phyloP scores from a whole-genome alignment of 1,140 invertebrate genomes.

The Drosophila melanica region DNA sequence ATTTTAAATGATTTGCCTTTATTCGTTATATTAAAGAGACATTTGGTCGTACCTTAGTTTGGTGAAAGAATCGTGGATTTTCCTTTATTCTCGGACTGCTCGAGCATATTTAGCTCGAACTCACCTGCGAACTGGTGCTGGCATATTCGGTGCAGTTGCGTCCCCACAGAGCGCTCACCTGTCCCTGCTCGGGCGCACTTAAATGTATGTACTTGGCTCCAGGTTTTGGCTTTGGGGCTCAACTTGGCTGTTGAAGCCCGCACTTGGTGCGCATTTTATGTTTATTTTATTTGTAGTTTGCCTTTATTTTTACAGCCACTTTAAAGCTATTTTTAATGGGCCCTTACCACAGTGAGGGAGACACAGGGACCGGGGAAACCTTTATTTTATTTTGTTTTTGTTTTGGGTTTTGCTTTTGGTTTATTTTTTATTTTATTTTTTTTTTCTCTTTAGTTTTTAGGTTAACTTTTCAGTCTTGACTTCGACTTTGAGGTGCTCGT shows the following conservation, averaged over 20 bases:
- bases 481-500: conserved; percentile 54
- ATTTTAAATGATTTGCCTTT: no score
- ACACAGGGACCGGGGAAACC: conserved; percentile 23
- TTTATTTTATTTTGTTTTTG: conserved; percentile 31
- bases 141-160: not conserved
- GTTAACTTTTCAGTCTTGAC: conserved; percentile 46
- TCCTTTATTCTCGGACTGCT: not conserved
- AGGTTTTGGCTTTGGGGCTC: conserved; percentile 8
- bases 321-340: conserved; percentile 73
- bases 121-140: not conserved
- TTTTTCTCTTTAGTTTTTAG: conserved; percentile 15
- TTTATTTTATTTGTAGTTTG: conserved; percentile 69
- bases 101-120: not conserved
- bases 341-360: conserved; percentile 48
- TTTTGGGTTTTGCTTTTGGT: not conserved
- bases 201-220: not conserved
- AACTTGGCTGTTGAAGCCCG: conserved; percentile 49
- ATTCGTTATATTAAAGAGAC: no score
- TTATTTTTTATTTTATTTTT: not conserved
- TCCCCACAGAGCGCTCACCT: conserved; percentile 6
- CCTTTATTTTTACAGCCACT: conserved; percentile 74
- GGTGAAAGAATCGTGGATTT: not conserved
- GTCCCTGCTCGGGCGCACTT: conserved; percentile 3
- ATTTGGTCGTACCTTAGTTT: no score
- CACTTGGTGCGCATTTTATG: conserved; percentile 68